phyloP scores from a whole-genome alignment of 2,113 vertebrate genomes.

The Labeo catla region DNA sequence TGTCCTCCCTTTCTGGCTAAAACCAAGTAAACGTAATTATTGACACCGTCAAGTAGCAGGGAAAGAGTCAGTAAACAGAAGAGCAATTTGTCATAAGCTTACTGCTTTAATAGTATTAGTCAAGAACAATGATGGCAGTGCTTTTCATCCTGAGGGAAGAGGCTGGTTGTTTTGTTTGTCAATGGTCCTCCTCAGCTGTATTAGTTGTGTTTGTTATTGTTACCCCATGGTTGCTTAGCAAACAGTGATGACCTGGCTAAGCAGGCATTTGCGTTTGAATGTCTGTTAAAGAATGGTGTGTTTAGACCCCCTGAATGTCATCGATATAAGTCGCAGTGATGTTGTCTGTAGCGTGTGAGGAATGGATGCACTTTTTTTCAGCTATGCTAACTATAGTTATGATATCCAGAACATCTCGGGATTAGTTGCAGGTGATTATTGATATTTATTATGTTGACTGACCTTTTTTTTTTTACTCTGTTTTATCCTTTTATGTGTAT shows the following conservation, averaged over 20 bases:
- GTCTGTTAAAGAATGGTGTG: slow-evolving; percentile 6
- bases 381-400: not conserved
- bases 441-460: not conserved
- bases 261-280: slow-evolving; percentile 17
- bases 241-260: slow-evolving; percentile 19
- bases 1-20: not conserved
- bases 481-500: too few relatives aligned
- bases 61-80: not conserved
- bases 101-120: not conserved
- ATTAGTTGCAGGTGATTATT: not conserved
- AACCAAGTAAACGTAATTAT: not conserved
- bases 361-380: not conserved
- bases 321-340: not conserved
- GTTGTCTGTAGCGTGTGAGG: not conserved
- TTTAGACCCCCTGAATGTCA: not conserved
- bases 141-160: not conserved
- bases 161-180: not conserved
- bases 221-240: slow-evolving; percentile 45
- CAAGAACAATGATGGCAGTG: not conserved
- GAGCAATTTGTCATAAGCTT: not conserved
- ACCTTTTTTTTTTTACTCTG: not conserved
- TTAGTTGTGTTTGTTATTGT: slow-evolving; percentile 44
- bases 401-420: not conserved
- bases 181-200: slow-evolving; percentile 14
- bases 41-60: not conserved